These are phyloP conservation scores for Poecilia latipinna DNA, from an alignment of 2,113 vertebrate genomes.

Conservation along the genomic window DNA sequence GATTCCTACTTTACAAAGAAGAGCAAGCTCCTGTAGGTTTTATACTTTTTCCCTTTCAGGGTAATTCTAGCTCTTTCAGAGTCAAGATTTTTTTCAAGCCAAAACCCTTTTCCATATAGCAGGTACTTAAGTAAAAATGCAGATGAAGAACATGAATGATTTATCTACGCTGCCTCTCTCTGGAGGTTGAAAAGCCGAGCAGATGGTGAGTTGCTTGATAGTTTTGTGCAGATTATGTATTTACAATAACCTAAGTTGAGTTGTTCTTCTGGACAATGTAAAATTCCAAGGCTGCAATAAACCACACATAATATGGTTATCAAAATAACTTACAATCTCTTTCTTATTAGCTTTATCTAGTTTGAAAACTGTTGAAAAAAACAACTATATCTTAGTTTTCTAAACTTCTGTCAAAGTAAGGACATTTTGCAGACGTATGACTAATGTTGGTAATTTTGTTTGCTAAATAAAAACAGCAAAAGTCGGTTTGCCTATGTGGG, in stretches of 20 bases:
- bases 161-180: conserved; percentile 34
- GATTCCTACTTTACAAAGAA: not conserved
- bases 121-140: conserved; percentile 14
- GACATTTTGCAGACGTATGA: not conserved
- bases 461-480: not conserved
- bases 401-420: not conserved
- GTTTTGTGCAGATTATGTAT: not conserved
- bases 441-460: not conserved
- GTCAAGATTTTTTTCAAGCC: not conserved
- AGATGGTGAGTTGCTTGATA: conserved; percentile 59
- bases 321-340: no score
- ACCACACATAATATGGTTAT: no score
- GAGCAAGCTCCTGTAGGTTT: not conserved
- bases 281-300: no score
- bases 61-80: not conserved
- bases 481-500: no score
- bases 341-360: no score
- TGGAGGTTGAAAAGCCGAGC: conserved; percentile 51
- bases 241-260: not conserved
- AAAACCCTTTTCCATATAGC: not conserved
- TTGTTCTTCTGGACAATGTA: no score
- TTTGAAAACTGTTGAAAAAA: no score
- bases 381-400: not conserved
- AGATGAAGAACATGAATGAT: conserved; percentile 33
- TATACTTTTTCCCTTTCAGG: conserved; percentile 6